Evolutionary conservation across 2,888 invertebrate species (phyloP).

Genomic region (Camponotus fellah): DNA sequence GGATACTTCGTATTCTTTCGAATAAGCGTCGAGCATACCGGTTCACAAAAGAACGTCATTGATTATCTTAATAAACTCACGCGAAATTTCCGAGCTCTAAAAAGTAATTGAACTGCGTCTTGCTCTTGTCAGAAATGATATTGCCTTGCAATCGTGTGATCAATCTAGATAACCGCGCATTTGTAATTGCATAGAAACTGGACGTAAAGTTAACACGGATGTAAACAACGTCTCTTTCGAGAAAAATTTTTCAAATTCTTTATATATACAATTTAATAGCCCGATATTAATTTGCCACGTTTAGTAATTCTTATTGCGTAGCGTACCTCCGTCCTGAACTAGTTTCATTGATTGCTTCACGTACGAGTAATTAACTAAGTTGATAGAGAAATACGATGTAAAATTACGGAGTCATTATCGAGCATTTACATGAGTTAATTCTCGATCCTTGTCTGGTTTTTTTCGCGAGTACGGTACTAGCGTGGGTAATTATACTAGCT

Average conservation of each 20-base stretch:
- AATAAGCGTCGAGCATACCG: conserved; percentile 6
- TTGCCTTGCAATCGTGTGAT: conserved; percentile 41
- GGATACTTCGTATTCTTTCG: conserved; percentile 29
- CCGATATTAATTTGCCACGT: too few relatives aligned
- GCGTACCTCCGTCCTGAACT: not conserved
- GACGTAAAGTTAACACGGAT: not conserved
- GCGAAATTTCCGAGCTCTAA: conserved; percentile 67
- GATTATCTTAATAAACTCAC: conserved; percentile 78
- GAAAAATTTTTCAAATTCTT: not conserved
- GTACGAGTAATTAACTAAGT: not conserved
- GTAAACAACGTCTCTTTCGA: not conserved
- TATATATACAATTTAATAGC: not conserved
- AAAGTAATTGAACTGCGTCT: conserved; percentile 72
- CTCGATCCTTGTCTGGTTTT: conserved; percentile 28
- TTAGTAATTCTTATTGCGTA: not conserved
- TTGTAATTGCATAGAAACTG: conserved; percentile 21
- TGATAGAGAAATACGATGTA: conserved; percentile 22
- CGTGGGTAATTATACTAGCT: conserved; percentile 19
- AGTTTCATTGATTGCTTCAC: not conserved
- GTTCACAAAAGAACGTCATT: conserved; percentile 66
- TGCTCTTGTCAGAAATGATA: conserved; percentile 65
- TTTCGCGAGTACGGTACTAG: conserved; percentile 9
- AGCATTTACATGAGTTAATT: conserved; percentile 40
- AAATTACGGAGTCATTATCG: conserved; percentile 19
- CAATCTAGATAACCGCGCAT: conserved; percentile 33